phyloP scores from a whole-genome alignment of 2,888 invertebrate species.

The Harpalus rufipes region DNA sequence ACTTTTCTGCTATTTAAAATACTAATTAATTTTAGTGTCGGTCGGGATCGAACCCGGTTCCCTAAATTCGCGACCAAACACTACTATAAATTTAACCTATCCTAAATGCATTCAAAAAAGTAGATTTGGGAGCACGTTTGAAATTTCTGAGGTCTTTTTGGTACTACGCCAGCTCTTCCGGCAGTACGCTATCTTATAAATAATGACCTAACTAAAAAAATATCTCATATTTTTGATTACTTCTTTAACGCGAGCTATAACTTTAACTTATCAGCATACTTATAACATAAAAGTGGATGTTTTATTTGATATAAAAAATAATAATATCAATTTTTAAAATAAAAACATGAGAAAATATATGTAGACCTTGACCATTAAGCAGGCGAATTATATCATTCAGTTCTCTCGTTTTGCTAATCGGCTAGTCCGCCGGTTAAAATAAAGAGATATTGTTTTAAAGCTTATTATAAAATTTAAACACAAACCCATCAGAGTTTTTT shows the following conservation, averaged over 20 bases:
- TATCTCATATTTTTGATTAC: conserved; percentile 15
- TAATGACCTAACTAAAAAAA: conserved; percentile 35
- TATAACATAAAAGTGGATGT: conserved; percentile 8
- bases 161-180: conserved; percentile 36
- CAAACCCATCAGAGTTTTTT: background rate
- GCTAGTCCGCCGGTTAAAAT: conserved; percentile 20
- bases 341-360: conserved; percentile 41
- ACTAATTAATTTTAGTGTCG: too few species aligned
- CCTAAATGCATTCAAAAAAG: conserved; percentile 16
- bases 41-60: too few species aligned
- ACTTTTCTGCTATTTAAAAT: too few species aligned
- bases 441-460: conserved; percentile 14
- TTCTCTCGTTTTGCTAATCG: conserved; percentile 24
- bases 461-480: background rate
- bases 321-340: background rate
- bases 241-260: background rate
- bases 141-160: conserved; percentile 29
- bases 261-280: conserved; percentile 5
- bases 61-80: background rate
- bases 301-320: background rate
- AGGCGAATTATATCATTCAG: conserved; percentile 52
- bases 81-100: conserved; percentile 2
- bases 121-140: background rate
- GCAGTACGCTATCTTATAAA: conserved; percentile 24
- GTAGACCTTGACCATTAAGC: conserved; percentile 53